Evolutionary conservation across 30 jellyfish, hydroid and myxozoan genomes (phyloP).

Genomic region (Aurelia aurita): DNA sequence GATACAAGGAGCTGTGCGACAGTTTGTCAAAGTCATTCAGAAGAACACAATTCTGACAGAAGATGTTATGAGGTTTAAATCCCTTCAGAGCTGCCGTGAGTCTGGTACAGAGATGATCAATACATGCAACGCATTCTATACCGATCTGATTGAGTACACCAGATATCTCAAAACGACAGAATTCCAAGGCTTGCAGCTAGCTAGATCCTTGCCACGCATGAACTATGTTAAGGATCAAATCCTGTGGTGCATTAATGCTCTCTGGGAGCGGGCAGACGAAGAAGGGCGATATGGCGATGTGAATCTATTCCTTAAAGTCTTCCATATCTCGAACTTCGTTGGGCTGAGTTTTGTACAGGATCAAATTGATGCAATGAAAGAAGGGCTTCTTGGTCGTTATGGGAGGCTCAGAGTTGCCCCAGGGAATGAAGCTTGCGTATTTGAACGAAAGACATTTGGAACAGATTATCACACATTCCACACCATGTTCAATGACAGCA

Average conservation of each 20-base stretch:
- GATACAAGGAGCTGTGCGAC: conserved; percentile 37
- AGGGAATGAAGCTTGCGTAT: conserved; percentile 11
- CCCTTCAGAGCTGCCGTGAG: neutral
- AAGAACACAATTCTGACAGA: neutral
- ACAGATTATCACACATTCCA: conserved; percentile 24
- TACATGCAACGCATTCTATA: conserved; percentile 37
- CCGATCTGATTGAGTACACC: conserved; percentile 28
- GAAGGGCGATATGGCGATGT: conserved; percentile 23
- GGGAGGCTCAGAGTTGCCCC: neutral
- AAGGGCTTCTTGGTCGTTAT: conserved; percentile 23
- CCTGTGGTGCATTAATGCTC: conserved; percentile 30
- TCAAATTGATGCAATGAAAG: conserved; percentile 24
- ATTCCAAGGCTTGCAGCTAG: conserved; percentile 39
- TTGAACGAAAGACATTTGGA: neutral
- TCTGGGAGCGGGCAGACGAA: conserved; percentile 42
- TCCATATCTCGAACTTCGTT: conserved; percentile 23
- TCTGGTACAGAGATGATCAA: conserved; percentile 9
- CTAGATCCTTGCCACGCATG: conserved; percentile 60
- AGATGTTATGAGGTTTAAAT: neutral
- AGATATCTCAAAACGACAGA: neutral
- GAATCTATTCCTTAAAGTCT: conserved; percentile 47
- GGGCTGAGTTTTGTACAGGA: conserved; percentile 10
- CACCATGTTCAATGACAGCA: conserved; percentile 45
- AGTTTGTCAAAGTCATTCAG: neutral
- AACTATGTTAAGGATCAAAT: conserved; percentile 47